Base-by-base conservation (phyloP, 1,140 invertebrate species). In the Drosophila sucinea region DNA sequence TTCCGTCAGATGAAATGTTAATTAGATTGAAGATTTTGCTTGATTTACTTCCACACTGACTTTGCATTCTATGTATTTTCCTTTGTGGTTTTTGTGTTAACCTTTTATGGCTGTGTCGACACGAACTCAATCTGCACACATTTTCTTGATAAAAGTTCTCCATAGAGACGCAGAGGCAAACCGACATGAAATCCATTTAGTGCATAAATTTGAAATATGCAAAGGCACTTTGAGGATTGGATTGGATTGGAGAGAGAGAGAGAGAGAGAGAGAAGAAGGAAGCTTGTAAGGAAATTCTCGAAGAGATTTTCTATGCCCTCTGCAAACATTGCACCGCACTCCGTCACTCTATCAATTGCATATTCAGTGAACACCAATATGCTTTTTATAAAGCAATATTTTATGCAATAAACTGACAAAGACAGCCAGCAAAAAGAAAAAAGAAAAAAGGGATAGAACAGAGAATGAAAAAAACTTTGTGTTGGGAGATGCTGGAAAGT, bases 291-390 rank as follows among this genome's bases (percentile, higher is more conserved):
- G 32, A 44, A 61, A 61, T 61, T 61, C 38, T 27, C 32, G 23
- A 61, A 25, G 27, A 61, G 25, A 61, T 38, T 61, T 29, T 61
- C 11, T 60, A 10, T 23, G 25, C 25, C 44, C 8, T 44, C 27
- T 23, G 58, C 32, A 60, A 38, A 40, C 35, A 38, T 32, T 38
- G 17, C 38, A 10, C 11, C 29, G 38, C 17, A 55, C 23, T 7
- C 29, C 61, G 40, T 56, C 54, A 51, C 58, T 51, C 74, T 71
- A 54, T 76, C 84, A 81, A 85, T 87, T 78, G 77, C 76, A 83
- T 73, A 86, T 87, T 83, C 83, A 87, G 84, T 83, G 83, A 86
- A 86, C 83, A 83, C 76, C 79, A 89, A 83, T 89, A 79, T 80
- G 83, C 79, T 86, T 77, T 73, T 87, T 86, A 87, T 89, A 72